These are phyloP conservation scores for Zoroaster sp. DNA, from an alignment of 53 echinoderm and acorn worm species.

Conservation along the genomic window DNA sequence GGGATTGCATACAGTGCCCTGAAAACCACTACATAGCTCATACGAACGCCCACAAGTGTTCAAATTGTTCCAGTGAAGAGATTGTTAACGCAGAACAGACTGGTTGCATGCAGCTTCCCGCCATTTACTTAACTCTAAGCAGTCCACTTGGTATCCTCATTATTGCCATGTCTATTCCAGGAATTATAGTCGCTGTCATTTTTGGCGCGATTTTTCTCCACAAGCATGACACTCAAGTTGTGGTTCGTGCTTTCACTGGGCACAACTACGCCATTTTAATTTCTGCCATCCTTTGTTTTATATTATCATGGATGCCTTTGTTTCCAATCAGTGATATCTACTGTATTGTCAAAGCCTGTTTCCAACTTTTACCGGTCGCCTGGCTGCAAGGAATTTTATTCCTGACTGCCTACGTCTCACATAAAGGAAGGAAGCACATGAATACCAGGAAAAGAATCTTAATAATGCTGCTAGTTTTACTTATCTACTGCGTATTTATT, in stretches of 20 bases:
- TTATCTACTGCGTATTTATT: slow-evolving; percentile 45
- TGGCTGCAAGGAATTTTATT: slow-evolving; percentile 62
- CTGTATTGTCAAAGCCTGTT: slow-evolving; percentile 54
- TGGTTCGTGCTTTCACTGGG: slow-evolving; percentile 68
- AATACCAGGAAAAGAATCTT: slow-evolving; percentile 36
- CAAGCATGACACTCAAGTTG: slow-evolving; percentile 53
- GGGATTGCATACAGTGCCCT: slow-evolving; percentile 82
- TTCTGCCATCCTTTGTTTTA: slow-evolving; percentile 60
- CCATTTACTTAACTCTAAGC: slow-evolving; percentile 29
- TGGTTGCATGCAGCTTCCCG: slow-evolving; percentile 64
- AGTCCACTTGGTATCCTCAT: slow-evolving; percentile 48
- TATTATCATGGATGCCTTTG: slow-evolving; percentile 57
- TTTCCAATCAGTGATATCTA: slow-evolving; percentile 38
- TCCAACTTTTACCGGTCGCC: slow-evolving; percentile 68
- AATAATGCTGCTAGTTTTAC: slow-evolving; percentile 1
- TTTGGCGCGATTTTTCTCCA: slow-evolving; percentile 56
- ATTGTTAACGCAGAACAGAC: slow-evolving; percentile 57
- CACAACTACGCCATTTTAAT: slow-evolving; percentile 52
- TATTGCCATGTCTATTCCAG: slow-evolving; percentile 31
- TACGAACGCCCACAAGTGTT: slow-evolving; percentile 67
- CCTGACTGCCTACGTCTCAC: slow-evolving; percentile 53
- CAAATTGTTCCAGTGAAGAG: slow-evolving; percentile 64
- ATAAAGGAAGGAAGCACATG: slow-evolving; percentile 35
- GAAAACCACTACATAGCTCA: slow-evolving; percentile 66
- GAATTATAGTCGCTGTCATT: slow-evolving; percentile 35